Base-by-base conservation (phyloP, 2,797 vertebrate genomes). In the Linurgus olivaceus region DNA sequence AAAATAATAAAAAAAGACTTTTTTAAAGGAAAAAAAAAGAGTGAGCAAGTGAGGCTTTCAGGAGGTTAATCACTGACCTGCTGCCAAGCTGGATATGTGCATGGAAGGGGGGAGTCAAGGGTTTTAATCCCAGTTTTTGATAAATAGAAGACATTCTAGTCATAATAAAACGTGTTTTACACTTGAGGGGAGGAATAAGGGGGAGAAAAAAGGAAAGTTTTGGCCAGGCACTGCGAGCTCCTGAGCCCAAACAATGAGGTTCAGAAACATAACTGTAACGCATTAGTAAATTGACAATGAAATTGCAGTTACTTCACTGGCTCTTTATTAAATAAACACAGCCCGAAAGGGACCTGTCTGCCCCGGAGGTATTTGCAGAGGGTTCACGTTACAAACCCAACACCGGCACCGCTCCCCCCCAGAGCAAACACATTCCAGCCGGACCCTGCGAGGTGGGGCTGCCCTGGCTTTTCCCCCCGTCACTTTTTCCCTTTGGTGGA, bases 81-180 rank as follows among this genome's bases (percentile, higher is more conserved):
- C 58, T 94, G 96, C 97, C 96, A 97, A 97, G 92, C 65, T 94
- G 95, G 97, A 94, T 93, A 91, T 70, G n/a, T 89, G 86, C 37
- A 4, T 84, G 82, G 91, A 94, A 94, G 81, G 95, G 88, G 94
- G 91, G 88, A 88, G 90, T 33, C 31, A 40, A 90, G 93, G 92
- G 96, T 87, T 97, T 96, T 96, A 96, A 96, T 97, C 96, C 94
- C 79, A 54, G 88, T 94, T 97, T 97, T 97, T 97, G 97, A 97
- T 97, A 97, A 98, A 97, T 97, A 97, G 96, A 97, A 98, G 97
- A 97, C 97, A 97, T 97, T 97, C 97, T 96, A 98, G 97, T 97
- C 97, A 98, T 98, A 98, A 97, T 97, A 97, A 98, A 97, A 97
- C 0, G 86, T 97, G 97, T 95, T 93, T 82, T 96, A 96, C 96